These are phyloP conservation scores for Ennomos fuscantarius DNA, from an alignment of 2,888 invertebrate genomes.

Conservation along the genomic window DNA sequence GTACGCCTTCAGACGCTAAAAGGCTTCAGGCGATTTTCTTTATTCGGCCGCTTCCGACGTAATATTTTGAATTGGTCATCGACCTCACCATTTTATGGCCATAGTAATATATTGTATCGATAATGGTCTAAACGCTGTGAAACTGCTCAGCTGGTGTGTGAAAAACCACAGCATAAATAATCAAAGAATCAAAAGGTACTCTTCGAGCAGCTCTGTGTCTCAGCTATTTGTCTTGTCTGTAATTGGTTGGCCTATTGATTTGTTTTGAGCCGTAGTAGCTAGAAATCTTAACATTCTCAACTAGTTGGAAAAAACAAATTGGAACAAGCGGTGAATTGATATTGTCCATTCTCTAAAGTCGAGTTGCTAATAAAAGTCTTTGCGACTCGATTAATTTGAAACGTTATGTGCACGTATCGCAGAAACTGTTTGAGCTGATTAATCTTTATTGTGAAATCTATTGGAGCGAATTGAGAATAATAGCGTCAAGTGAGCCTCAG, in stretches of 20 bases:
- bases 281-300: constrained; percentile 37
- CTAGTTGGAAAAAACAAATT: constrained; percentile 36
- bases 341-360: constrained; percentile 27
- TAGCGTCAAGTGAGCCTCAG: constrained; percentile 32
- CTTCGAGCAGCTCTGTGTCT: constrained; percentile 37
- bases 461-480: constrained; percentile 55
- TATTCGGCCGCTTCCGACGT: constrained; percentile 64
- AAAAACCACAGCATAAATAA: constrained; percentile 46
- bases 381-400: constrained; percentile 36
- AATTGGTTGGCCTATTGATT: constrained; percentile 57
- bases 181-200: constrained; percentile 33
- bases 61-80: constrained; percentile 65
- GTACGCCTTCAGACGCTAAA: constrained; percentile 68
- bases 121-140: constrained; percentile 71
- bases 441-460: constrained; percentile 54
- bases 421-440: constrained; percentile 46
- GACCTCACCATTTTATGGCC: constrained; percentile 72
- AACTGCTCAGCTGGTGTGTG: constrained; percentile 65
- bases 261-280: constrained; percentile 44
- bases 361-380: constrained; percentile 30
- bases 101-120: constrained; percentile 74
- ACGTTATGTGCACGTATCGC: constrained; percentile 36
- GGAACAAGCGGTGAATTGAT: constrained; percentile 22
- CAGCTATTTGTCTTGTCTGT: constrained; percentile 52
- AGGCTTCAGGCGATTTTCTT: constrained; percentile 74